These are phyloP conservation scores for Danio kyathit DNA, from an alignment of 2,797 vertebrate genomes.

Conservation along the genomic window DNA sequence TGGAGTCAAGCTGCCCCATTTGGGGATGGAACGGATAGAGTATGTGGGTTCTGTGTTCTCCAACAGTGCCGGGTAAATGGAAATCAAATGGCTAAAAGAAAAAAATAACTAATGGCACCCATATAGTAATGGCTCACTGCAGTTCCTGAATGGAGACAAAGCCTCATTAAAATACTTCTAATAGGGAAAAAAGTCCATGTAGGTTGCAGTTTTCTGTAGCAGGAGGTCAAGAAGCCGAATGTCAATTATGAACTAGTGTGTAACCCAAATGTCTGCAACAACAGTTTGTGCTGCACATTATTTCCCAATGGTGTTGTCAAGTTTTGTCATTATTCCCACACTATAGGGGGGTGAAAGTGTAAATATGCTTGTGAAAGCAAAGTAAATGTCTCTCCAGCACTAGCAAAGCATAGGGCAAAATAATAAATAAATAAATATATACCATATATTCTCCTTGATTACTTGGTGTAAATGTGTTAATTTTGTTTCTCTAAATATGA, in stretches of 20 bases:
- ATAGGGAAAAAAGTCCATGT: neutral
- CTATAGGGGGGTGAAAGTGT: too few relatives aligned
- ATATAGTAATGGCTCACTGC: neutral
- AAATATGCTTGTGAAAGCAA: too few relatives aligned
- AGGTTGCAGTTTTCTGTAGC: neutral
- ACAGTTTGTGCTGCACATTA: neutral
- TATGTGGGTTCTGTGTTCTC: neutral
- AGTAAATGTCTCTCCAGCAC: too few relatives aligned
- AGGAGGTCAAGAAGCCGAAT: neutral
- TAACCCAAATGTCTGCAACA: constrained; percentile 1
- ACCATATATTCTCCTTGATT: too few relatives aligned
- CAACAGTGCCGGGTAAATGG: neutral
- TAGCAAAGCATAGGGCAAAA: too few relatives aligned
- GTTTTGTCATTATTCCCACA: too few relatives aligned
- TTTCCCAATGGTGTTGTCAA: neutral
- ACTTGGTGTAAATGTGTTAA: too few relatives aligned
- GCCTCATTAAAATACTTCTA: constrained; percentile 27
- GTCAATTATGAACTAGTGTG: neutral
- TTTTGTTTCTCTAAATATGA: too few relatives aligned
- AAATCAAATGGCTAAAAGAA: constrained; percentile 2
- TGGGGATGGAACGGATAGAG: neutral
- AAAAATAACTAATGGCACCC: constrained; percentile 11
- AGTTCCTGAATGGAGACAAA: neutral
- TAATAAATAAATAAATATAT: too few relatives aligned
- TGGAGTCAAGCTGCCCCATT: neutral